Evolutionary conservation across 2,797 vertebrate genomes (phyloP).

Genomic region (Graptemys geographica): DNA sequence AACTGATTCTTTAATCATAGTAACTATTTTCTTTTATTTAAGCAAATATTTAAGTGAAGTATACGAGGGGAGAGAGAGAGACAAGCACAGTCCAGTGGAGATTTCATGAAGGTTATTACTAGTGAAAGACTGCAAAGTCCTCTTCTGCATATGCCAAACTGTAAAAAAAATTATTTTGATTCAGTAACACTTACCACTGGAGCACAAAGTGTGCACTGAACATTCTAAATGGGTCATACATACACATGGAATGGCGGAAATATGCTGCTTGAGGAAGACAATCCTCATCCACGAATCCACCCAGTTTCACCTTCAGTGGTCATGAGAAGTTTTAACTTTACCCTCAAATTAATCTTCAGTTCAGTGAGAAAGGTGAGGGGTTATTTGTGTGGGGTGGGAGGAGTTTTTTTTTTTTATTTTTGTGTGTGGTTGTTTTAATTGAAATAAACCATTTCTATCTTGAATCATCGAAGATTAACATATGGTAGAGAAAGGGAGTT

Average conservation of each 20-base stretch:
- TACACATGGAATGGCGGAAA: background rate
- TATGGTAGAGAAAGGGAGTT: background rate
- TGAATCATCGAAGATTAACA: slow-evolving; percentile 38
- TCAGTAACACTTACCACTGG: background rate
- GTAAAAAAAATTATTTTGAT: background rate
- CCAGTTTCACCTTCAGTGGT: background rate
- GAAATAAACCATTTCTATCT: slow-evolving; percentile 43
- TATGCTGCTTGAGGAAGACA: fast-evolving
- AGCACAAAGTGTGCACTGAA: background rate
- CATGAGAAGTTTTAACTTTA: background rate
- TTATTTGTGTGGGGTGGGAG: too few relatives aligned
- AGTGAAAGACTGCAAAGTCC: background rate
- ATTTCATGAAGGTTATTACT: background rate
- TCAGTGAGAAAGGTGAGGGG: background rate
- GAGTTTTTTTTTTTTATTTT: background rate
- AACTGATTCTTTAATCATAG: slow-evolving; percentile 31
- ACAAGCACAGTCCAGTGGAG: background rate
- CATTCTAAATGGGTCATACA: background rate
- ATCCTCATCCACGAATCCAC: background rate
- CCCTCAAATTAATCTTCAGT: slow-evolving; percentile 37
- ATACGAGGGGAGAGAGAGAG: background rate
- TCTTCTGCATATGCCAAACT: background rate
- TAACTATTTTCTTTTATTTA: slow-evolving; percentile 38
- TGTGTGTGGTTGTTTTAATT: background rate
- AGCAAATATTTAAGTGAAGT: slow-evolving; percentile 51